Base-by-base conservation (phyloP, 2,888 invertebrate species). In the Strigamia maritima region DNA sequence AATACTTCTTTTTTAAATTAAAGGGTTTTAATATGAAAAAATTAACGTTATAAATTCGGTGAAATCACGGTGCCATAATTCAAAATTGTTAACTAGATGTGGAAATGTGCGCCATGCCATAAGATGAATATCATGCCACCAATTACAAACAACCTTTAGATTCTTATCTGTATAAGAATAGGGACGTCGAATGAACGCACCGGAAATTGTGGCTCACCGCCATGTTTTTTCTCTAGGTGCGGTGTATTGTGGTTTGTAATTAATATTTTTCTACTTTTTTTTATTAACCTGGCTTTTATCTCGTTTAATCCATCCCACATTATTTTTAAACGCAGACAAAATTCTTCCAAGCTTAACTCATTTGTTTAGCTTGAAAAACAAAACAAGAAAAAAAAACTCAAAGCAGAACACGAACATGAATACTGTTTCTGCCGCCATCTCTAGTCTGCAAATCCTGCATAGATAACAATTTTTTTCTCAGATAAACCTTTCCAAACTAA, bases 161-260 rank as follows among this genome's bases (percentile, higher is more conserved):
- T 70, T 70, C 70, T 70, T 70, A 70, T 70, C 70, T 70, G n/a
- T 12, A 7, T 70, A 70, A 70, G 70, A 70, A 70, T 28, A 70
- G 70, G 70, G 70, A 70, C 28, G 70, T 70, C 26, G 70, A 70
- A 70, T 70, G 70, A 70, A 70, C 70, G 28, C 70, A 70, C 70
- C 70, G 70, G 70, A 70, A 70, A 70, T 70, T 70, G 70, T 70
- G 70, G 70, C 70, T 70, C 70, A 70, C 70, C 70, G 70, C 70
- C 70, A 70, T 70, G 14, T 70, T 70, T 65, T 70, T 70, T 14
- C n/a, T 70, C 28, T 70, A 70, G 70, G 70, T 70, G 70, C 70
- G 70, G 70, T 26, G 28, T 70, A 70, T 70, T 70, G 26, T 70
- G n/a, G 70, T 70, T 70, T 70, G 70, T 70, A 70, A 70, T 70